Evolutionary conservation across 1,140 invertebrate genomes (phyloP).

Genomic region (Sinella curviseta): DNA sequence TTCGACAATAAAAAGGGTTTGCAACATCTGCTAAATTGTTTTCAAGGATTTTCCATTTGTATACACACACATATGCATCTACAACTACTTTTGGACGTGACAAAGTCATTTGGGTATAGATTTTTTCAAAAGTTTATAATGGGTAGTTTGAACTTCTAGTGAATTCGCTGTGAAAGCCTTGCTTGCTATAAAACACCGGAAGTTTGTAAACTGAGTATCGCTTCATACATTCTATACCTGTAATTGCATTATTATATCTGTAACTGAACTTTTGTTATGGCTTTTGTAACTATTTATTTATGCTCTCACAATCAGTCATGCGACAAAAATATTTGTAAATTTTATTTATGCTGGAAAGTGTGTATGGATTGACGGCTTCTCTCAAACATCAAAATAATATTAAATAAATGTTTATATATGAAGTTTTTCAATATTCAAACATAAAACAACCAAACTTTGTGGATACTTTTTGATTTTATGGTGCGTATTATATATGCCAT

Average conservation of each 20-base stretch:
- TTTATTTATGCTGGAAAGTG: not conserved
- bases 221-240: too few relatives aligned
- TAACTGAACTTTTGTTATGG: not conserved
- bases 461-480: not conserved
- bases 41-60: not conserved
- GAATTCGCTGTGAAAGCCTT: not conserved
- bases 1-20: too few relatives aligned
- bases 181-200: conserved; percentile 2
- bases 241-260: not conserved
- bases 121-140: not conserved
- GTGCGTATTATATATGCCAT: not conserved
- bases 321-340: not conserved
- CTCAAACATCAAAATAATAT: not conserved
- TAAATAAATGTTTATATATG: not conserved
- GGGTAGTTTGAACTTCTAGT: not conserved
- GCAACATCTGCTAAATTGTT: conserved; percentile 12
- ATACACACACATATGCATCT: not conserved
- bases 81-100: too few relatives aligned
- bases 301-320: not conserved
- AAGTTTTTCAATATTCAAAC: not conserved
- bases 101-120: not conserved
- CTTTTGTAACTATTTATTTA: not conserved
- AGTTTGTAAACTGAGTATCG: not conserved
- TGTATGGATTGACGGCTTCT: not conserved
- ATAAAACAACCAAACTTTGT: not conserved